Conservation (phyloP, 2,113 vertebrate species). For the Clarias gariepinus region DNA sequence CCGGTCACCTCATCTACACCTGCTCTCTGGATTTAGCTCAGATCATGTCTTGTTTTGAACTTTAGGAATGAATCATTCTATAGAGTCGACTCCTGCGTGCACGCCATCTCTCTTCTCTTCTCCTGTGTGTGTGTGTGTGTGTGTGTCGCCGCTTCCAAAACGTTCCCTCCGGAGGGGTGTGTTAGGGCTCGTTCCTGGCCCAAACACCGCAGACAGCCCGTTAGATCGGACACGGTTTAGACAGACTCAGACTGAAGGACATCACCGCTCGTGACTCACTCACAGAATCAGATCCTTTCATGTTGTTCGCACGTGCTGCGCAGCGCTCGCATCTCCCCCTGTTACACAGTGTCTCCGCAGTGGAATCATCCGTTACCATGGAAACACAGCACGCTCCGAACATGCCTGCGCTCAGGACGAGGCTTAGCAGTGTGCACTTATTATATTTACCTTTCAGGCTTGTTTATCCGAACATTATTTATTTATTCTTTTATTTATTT, state of each 20-base stretch:
- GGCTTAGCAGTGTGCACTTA: not conserved
- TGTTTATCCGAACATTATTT: not conserved
- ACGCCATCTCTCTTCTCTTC: not conserved
- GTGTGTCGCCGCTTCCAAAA: not conserved
- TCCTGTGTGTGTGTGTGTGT: no score
- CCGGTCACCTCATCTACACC: no score
- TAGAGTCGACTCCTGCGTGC: not conserved
- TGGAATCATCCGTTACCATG: constrained; percentile 14
- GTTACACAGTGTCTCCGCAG: no score
- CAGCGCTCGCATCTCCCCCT: not conserved
- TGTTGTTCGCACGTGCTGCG: not conserved
- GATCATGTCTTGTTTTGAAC: not conserved
- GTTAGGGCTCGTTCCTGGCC: not conserved
- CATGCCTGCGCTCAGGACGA: not conserved
- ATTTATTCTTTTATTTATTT: not conserved
- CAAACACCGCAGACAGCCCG: no score
- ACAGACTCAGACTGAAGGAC: no score
- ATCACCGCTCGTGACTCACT: no score
- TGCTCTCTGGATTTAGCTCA: not conserved
- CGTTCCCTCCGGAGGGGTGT: no score
- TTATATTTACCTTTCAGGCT: not conserved
- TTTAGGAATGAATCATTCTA: not conserved
- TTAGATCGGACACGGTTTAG: fast-evolving
- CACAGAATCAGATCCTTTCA: not conserved
- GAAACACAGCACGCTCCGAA: not conserved